Evolutionary conservation across 2,888 invertebrate species (phyloP).

Genomic region (Cyclophora albipunctata): DNA sequence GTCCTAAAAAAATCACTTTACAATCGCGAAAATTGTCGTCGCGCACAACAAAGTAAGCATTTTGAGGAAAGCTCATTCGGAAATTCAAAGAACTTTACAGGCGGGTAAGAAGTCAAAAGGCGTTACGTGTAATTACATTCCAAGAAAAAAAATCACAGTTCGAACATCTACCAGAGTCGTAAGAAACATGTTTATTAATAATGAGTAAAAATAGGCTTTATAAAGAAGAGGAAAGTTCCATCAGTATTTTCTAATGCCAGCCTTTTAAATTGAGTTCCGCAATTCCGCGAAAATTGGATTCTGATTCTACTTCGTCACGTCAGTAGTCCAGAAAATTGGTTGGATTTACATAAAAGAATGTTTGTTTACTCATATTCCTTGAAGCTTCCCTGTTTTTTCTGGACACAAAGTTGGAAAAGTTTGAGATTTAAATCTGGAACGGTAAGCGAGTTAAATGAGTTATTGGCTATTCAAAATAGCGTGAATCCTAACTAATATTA

Average conservation of each 20-base stretch:
- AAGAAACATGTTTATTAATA: background rate
- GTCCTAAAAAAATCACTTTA: too few relatives aligned
- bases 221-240: background rate
- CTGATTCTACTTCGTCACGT: conserved; percentile 10
- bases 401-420: too few relatives aligned
- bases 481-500: too few relatives aligned
- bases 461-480: too few relatives aligned
- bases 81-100: too few relatives aligned
- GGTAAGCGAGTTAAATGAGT: too few relatives aligned
- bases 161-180: background rate
- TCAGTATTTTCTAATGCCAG: conserved; percentile 7
- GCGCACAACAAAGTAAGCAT: too few relatives aligned
- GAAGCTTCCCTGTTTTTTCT: background rate
- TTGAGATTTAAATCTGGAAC: too few relatives aligned
- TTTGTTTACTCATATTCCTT: conserved; percentile 14
- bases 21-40: too few relatives aligned
- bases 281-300: conserved; percentile 26
- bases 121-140: too few relatives aligned
- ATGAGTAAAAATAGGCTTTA: background rate
- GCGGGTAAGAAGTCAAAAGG: too few relatives aligned
- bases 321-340: conserved; percentile 22
- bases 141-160: background rate
- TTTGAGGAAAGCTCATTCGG: too few relatives aligned
- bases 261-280: conserved; percentile 11
- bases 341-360: conserved; percentile 30